These are phyloP conservation scores for Drosophila gunungcola DNA, from an alignment of 1,140 invertebrate species.

Conservation along the genomic window DNA sequence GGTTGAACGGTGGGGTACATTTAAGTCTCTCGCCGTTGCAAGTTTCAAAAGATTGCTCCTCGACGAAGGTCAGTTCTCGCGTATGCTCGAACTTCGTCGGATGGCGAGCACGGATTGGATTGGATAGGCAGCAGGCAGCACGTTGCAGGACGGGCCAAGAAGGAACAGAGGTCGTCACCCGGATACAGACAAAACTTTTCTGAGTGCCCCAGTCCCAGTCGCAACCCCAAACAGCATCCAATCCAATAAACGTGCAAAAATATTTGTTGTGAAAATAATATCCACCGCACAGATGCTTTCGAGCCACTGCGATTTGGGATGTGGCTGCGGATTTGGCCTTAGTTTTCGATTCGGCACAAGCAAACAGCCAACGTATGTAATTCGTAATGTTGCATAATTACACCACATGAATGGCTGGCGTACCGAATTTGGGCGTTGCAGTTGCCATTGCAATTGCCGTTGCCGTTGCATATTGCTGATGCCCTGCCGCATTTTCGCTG, in stretches of 20 bases:
- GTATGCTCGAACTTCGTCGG: conserved; percentile 64
- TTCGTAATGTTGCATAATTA: conserved; percentile 59
- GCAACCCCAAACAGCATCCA: conserved; percentile 33
- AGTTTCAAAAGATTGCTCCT: conserved; percentile 51
- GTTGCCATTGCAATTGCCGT: conserved; percentile 4
- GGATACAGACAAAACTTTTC: conserved; percentile 61
- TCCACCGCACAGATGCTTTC: conserved; percentile 31
- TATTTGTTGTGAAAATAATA: conserved; percentile 47
- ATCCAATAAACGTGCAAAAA: conserved; percentile 42
- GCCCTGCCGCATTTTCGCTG: conserved; percentile 33
- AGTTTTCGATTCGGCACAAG: conserved; percentile 20
- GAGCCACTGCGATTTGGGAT: conserved; percentile 3
- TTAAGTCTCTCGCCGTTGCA: conserved; percentile 57
- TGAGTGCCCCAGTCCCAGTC: conserved; percentile 54
- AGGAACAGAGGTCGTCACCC: conserved; percentile 28
- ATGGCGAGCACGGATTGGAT: conserved; percentile 22
- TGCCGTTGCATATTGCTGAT: conserved; percentile 18
- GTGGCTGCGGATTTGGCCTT: conserved; percentile 5
- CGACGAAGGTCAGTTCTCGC: conserved; percentile 75
- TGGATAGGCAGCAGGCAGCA: conserved; percentile 9
- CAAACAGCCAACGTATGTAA: conserved; percentile 25
- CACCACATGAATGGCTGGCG: conserved; percentile 27
- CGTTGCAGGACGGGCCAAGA: not conserved
- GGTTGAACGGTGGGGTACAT: conserved; percentile 14
- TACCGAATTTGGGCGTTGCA: conserved; percentile 41